These are phyloP conservation scores for Microcebus ravelobensis DNA, from an alignment of 2,113 vertebrate species.

Conservation along the genomic window DNA sequence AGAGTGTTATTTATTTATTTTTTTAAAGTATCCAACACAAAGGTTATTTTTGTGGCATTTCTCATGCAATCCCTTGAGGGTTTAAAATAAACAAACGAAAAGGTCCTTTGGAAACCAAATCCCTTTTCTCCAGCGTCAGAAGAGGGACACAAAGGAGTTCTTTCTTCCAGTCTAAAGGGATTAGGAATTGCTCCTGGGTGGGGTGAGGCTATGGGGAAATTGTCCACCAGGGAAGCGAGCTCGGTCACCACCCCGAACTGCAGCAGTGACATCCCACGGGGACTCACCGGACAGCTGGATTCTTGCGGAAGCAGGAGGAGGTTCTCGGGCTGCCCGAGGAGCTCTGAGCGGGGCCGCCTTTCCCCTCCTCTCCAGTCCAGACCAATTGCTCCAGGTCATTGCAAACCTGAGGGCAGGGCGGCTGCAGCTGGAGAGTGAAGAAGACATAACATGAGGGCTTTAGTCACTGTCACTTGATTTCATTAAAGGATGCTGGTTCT, in stretches of 20 bases:
- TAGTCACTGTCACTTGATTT: not conserved
- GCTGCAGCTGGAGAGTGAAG: not conserved
- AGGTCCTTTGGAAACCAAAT: not conserved
- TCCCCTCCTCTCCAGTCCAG: not conserved
- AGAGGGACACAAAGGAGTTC: not conserved
- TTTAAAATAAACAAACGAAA: not conserved
- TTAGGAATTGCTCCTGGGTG: not conserved
- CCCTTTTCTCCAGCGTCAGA: not conserved
- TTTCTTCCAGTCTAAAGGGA: not conserved
- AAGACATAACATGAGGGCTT: not conserved
- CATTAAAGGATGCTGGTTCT: not conserved
- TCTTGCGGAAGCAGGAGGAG: not conserved
- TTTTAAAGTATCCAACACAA: not conserved
- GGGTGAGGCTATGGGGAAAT: not conserved
- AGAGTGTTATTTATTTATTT: not conserved
- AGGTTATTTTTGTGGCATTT: not conserved
- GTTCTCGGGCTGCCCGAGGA: accelerated
- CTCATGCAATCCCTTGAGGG: not conserved
- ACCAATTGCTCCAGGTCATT: not conserved
- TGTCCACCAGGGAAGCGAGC: not conserved
- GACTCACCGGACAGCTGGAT: not conserved
- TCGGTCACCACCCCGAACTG: not conserved
- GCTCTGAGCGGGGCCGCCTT: accelerated
- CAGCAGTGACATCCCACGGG: accelerated
- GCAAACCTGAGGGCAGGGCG: not conserved